A percentile compares a stretch with the other conserved stretches of the same genome.
Evolutionary conservation across 2,113 vertebrate species (phyloP).

Genomic region (Paradisaea rubra): DNA sequence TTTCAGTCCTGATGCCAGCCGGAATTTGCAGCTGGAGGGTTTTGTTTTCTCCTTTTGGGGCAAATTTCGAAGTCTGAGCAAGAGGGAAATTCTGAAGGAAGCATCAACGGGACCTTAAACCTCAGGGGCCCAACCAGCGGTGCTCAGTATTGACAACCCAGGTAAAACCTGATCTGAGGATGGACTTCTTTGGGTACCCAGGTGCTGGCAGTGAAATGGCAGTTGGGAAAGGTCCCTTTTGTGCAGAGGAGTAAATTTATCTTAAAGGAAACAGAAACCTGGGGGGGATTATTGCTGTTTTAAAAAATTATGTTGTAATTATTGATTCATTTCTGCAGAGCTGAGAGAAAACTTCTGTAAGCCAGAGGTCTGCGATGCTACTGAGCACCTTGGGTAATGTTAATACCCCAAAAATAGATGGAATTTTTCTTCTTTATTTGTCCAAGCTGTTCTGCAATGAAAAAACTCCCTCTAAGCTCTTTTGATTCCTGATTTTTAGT

Average conservation of each 20-base stretch:
- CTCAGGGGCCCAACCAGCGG: background rate
- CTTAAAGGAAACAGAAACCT: background rate
- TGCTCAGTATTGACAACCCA: background rate
- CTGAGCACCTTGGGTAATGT: background rate
- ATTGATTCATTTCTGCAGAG: background rate
- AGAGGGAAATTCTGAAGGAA: background rate
- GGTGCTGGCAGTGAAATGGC: background rate
- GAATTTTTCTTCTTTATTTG: background rate
- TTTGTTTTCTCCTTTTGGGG: background rate
- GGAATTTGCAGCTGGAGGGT: background rate
- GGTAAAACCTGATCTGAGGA: background rate
- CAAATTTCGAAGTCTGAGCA: background rate
- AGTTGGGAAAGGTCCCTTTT: background rate
- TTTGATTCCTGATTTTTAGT: background rate
- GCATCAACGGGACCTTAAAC: background rate
- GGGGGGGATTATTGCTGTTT: background rate
- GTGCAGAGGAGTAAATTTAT: background rate
- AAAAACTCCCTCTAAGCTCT: background rate
- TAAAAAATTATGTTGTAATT: background rate
- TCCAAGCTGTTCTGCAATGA: background rate
- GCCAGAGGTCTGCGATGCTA: background rate
- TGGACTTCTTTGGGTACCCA: background rate
- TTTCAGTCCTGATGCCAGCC: background rate
- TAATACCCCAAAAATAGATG: background rate
- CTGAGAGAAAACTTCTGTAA: background rate